These are phyloP conservation scores for Macrosteles quadrilineatus DNA, from an alignment of 1,140 invertebrate species.

Conservation along the genomic window DNA sequence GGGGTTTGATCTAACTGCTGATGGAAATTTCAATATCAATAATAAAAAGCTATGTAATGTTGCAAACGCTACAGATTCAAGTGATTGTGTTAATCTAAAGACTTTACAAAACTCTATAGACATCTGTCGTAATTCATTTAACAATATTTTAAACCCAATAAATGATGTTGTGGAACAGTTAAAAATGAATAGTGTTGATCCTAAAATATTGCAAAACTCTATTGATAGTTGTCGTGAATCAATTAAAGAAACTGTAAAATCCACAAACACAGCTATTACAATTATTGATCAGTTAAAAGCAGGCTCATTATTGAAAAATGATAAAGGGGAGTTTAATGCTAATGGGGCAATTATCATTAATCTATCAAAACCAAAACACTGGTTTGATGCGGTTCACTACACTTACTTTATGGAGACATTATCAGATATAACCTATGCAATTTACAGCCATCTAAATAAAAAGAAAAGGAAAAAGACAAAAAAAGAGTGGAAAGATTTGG, in stretches of 20 bases:
- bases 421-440: not conserved
- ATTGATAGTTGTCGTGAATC: no score
- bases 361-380: not conserved
- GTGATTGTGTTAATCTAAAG: not conserved
- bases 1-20: not conserved
- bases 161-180: no score
- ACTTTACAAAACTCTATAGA: not conserved
- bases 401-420: not conserved
- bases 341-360: not conserved
- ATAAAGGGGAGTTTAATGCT: not conserved
- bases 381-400: not conserved
- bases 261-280: not conserved
- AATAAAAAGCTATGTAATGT: constrained; percentile 11
- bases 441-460: not conserved
- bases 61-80: not conserved
- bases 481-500: not conserved
- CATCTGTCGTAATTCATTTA: not conserved
- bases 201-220: no score
- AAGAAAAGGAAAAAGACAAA: not conserved
- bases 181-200: no score
- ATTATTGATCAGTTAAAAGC: not conserved
- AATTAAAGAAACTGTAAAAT: no score
- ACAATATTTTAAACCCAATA: not conserved
- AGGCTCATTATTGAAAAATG: not conserved
- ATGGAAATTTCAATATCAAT: not conserved